A percentile compares a stretch with the other conserved stretches of the same genome.
phyloP scores from a whole-genome alignment of 2,113 vertebrate species.

The Origma solitaria region DNA sequence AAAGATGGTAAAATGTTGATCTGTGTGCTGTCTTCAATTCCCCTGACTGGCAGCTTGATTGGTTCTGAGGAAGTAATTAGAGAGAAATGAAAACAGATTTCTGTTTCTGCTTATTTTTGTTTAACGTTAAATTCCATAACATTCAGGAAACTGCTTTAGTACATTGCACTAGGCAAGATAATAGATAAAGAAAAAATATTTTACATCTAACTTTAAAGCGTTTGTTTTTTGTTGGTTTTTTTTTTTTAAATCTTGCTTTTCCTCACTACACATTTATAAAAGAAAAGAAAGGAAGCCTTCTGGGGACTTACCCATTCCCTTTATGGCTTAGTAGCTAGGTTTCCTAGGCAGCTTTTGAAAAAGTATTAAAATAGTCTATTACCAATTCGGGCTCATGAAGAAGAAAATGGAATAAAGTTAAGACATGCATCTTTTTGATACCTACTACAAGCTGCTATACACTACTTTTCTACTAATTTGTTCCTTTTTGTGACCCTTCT shows the following conservation, averaged over 20 bases:
- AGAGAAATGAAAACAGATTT: slow-evolving; percentile 4
- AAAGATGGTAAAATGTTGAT: not conserved
- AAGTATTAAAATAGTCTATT: slow-evolving; percentile 1
- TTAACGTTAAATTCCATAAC: slow-evolving; percentile 9
- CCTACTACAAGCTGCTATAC: not conserved
- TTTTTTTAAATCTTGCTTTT: not conserved
- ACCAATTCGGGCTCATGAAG: not conserved
- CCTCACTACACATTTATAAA: not conserved
- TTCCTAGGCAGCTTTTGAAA: not conserved
- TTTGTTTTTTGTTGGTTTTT: not conserved
- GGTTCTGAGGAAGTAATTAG: slow-evolving; percentile 19
- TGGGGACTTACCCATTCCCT: not conserved
- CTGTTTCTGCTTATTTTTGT: slow-evolving; percentile 38
- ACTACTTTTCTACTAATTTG: not conserved
- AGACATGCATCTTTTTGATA: not conserved
- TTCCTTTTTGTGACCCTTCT: not conserved
- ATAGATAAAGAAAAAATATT: slow-evolving; percentile 29
- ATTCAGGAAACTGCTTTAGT: not conserved
- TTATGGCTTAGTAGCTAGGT: not conserved
- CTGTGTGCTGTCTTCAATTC: not conserved
- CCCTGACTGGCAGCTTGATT: not conserved
- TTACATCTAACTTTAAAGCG: slow-evolving; percentile 1
- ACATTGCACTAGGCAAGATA: not conserved
- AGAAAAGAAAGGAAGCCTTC: slow-evolving; percentile 12
- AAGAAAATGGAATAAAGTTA: not conserved